phyloP scores from a whole-genome alignment of 2,797 vertebrate species.

The Taenioides sp. region DNA sequence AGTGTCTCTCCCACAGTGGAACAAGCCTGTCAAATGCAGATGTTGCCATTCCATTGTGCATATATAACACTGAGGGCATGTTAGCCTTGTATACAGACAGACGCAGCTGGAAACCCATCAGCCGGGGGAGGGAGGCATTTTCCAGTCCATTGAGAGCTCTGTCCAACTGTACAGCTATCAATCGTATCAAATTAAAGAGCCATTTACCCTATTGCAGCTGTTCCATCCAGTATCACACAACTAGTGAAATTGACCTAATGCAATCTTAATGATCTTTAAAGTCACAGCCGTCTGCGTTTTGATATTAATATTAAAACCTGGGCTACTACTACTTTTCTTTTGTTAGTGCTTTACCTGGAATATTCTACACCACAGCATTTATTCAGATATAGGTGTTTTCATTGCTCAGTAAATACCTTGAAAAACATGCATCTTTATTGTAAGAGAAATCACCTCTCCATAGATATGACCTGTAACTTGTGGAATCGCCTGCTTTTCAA shows the following conservation, averaged over 20 bases:
- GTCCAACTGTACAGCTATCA: constrained; percentile 33
- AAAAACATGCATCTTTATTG: background rate
- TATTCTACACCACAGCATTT: background rate
- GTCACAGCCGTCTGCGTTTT: background rate
- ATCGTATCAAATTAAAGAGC: constrained; percentile 16
- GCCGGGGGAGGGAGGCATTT: constrained; percentile 22
- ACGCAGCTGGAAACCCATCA: constrained; percentile 67
- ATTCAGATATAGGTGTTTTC: background rate
- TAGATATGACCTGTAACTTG: background rate
- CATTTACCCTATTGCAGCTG: constrained; percentile 10
- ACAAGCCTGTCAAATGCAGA: constrained; percentile 65
- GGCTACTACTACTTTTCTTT: background rate
- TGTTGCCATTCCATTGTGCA: constrained; percentile 60
- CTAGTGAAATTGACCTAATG: constrained; percentile 5
- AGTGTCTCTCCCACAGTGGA: constrained; percentile 60
- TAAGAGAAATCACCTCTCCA: background rate
- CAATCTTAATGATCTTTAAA: constrained; percentile 1
- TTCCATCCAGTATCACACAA: constrained; percentile 15
- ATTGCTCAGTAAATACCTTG: background rate
- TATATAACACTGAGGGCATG: constrained; percentile 49
- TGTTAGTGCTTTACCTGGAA: no score
- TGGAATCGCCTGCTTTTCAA: background rate
- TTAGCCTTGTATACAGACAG: constrained; percentile 37
- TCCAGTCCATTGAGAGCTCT: constrained; percentile 26
- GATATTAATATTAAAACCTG: background rate